Evolutionary conservation across 2,113 vertebrate genomes (phyloP).

Genomic region (Ifrita kowaldi): DNA sequence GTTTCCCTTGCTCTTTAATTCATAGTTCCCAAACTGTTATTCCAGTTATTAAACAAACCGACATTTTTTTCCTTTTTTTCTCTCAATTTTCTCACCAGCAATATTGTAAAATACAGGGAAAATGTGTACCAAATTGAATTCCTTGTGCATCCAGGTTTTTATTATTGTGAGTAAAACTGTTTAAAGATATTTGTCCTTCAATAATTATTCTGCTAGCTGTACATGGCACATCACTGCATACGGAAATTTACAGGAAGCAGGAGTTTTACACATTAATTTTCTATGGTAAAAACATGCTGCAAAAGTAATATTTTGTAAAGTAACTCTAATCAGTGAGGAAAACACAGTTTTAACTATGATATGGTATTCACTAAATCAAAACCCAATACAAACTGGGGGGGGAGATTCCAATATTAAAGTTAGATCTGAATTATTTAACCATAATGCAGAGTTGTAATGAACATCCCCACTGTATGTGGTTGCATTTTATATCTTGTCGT

Average conservation of each 20-base stretch:
- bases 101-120: neutral
- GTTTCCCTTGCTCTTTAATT: neutral
- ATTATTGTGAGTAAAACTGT: constrained; percentile 49
- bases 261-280: neutral
- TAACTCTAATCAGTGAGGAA: neutral
- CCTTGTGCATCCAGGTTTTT: constrained; percentile 26
- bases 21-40: neutral
- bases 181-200: constrained; percentile 16
- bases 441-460: neutral
- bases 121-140: neutral
- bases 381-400: neutral
- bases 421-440: neutral
- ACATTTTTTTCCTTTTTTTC: neutral
- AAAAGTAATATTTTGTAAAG: neutral
- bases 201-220: constrained; percentile 12
- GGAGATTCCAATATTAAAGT: neutral
- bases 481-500: neutral
- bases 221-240: constrained; percentile 21
- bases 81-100: neutral
- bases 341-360: neutral
- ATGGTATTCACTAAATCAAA: neutral
- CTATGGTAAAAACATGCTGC: constrained; percentile 14
- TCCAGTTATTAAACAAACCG: neutral
- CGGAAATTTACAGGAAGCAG: constrained; percentile 15
- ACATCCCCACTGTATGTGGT: neutral